Base-by-base conservation (phyloP, 2,888 invertebrate species). In the Dryocosmus kuriphilus region DNA sequence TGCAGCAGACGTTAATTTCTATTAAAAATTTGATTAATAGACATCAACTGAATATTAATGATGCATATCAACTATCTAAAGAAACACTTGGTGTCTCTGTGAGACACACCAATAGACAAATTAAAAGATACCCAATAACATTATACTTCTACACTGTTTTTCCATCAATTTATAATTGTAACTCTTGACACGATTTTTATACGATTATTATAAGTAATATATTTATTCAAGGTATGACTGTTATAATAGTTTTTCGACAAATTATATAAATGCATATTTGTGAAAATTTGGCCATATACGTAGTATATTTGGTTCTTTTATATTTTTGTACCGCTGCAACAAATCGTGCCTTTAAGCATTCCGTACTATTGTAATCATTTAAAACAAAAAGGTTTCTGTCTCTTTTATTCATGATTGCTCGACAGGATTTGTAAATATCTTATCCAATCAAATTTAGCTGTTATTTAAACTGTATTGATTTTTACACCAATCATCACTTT, bases 261-360 rank as follows among this genome's bases (percentile, higher is more conserved):
- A 80, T 73, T 80, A 78, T 78, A 78, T 75, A 79, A 84, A 71
- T 55, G 22, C n/a, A 71, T 71, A 71, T 71, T 71, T 51, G 51
- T 71, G 71, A 71, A 51, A 71, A 71, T 71, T 51, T 71, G 27
- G 46, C 51, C 51, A 30, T 63, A 63, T 63, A 35, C 22, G 62
- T 51, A 41, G 65, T 75, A 80, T 80, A 80, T 78, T 79, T 77
- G 41, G 78, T 85, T 85, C 87, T 86, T 85, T 87, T 85, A 86
- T 88, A 88, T 86, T 88, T 89, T 89, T 88, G 85, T 88, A 89
- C 86, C 80, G 83, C 86, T 85, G 83, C 85, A 83, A 86, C 81
- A 87, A 82, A 85, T 87, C 86, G 88, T 88, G 89, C 87, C 88
- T 89, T 88, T 85, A 80, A 87, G 82, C 83, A 82, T 86, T 87